These are phyloP conservation scores for Mungos mungo DNA, from an alignment of 2,113 vertebrate genomes.

Conservation along the genomic window DNA sequence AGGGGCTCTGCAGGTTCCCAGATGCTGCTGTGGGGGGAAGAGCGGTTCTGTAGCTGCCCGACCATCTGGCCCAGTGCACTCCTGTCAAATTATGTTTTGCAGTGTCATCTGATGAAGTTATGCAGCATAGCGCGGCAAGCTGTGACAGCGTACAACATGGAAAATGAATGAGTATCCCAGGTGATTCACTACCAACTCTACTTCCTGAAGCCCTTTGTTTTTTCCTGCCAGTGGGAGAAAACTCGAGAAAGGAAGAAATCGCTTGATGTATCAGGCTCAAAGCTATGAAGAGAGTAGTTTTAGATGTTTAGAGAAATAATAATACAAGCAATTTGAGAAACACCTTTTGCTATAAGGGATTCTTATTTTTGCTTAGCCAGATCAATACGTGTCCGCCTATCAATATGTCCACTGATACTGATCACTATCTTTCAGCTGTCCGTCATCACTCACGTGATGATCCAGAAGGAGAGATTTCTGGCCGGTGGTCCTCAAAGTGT, in stretches of 20 bases:
- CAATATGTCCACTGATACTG: neutral
- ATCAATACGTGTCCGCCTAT: neutral
- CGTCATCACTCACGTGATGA: neutral
- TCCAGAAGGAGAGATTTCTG: neutral
- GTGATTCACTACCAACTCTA: neutral
- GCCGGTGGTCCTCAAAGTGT: neutral
- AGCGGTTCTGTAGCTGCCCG: constrained; percentile 52
- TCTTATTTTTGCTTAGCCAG: neutral
- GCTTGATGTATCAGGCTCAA: neutral
- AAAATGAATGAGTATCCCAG: constrained; percentile 54
- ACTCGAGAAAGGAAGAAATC: constrained; percentile 30
- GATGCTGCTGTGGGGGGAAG: constrained; percentile 66
- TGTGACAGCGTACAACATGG: neutral
- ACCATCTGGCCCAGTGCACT: constrained; percentile 77
- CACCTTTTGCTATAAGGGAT: neutral
- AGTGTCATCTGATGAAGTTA: constrained; percentile 70
- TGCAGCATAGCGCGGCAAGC: constrained; percentile 23
- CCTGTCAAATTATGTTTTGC: constrained; percentile 73
- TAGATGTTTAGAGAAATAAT: neutral
- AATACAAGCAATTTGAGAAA: neutral
- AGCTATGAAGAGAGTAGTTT: neutral
- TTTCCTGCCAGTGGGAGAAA: neutral
- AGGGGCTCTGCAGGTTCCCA: constrained; percentile 61
- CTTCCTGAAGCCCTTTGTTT: neutral
- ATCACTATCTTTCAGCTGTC: neutral